Evolutionary conservation across 2,113 vertebrate species (phyloP).

Genomic region (Etheostoma spectabile): DNA sequence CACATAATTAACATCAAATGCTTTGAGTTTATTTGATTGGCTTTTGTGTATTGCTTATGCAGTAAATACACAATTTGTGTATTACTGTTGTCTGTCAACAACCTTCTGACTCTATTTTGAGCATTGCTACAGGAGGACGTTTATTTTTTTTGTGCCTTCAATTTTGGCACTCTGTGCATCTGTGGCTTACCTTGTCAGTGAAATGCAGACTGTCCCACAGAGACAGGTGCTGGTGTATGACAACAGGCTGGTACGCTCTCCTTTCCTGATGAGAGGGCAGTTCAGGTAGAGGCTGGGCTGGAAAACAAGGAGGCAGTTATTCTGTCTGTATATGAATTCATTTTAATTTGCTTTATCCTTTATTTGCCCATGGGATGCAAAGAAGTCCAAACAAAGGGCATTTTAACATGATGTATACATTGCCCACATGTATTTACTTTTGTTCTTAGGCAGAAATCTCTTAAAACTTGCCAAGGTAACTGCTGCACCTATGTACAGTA

Average conservation of each 20-base stretch:
- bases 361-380: not conserved
- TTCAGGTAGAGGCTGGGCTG: slow-evolving; percentile 74
- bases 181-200: slow-evolving; percentile 80
- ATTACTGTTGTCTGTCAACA: slow-evolving; percentile 15
- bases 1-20: slow-evolving; percentile 9
- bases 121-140: not conserved
- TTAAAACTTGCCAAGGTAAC: not conserved
- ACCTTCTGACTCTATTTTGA: slow-evolving; percentile 12
- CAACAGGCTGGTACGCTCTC: slow-evolving; percentile 61
- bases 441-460: not conserved
- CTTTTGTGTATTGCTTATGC: not conserved
- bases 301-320: slow-evolving; percentile 20
- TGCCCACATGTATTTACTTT: not conserved
- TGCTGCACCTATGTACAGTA: not conserved
- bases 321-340: not conserved
- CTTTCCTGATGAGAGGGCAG: slow-evolving; percentile 60
- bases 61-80: not conserved
- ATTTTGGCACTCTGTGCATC: not conserved
- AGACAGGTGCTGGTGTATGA: slow-evolving; percentile 86
- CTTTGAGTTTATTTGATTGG: slow-evolving; percentile 8
- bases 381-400: not conserved
- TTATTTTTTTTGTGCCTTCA: slow-evolving; percentile 3
- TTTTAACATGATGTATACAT: not conserved
- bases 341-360: slow-evolving; percentile 1
- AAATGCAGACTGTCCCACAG: slow-evolving; percentile 89